A percentile compares a stretch with the other conserved stretches of the same genome.
Conservation (phyloP, 1,140 invertebrate species). For the Bombyx mori region DNA sequence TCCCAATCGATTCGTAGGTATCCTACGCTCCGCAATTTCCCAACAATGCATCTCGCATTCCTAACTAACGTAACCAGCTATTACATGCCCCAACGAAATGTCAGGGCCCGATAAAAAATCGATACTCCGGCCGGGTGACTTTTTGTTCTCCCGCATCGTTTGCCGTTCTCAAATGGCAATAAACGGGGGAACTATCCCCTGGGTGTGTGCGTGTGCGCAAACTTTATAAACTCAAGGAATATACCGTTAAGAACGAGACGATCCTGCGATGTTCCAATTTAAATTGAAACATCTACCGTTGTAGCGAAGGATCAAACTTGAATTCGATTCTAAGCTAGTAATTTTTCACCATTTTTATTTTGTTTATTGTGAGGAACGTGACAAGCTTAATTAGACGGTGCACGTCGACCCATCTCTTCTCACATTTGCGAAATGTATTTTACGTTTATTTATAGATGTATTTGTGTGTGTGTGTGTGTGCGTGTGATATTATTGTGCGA, state of each 20-base stretch:
- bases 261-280: constrained; percentile 4
- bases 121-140: constrained; percentile 25
- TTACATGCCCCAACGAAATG: constrained; percentile 27
- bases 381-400: constrained; percentile 28
- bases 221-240: constrained; percentile 35
- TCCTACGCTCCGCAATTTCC: constrained; percentile 16
- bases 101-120: constrained; percentile 33
- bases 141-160: constrained; percentile 34
- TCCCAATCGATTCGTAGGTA: constrained; percentile 20
- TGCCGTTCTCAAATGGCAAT: constrained; percentile 24
- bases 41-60: constrained; percentile 13
- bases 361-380: not conserved
- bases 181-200: constrained; percentile 28
- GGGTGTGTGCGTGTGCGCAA: constrained; percentile 35
- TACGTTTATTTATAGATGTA: constrained; percentile 29
- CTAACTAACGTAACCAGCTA: constrained; percentile 11
- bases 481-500: constrained; percentile 9
- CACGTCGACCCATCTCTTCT: constrained; percentile 13
- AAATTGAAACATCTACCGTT: too few relatives aligned
- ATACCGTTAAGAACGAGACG: constrained; percentile 47
- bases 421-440: constrained; percentile 16
- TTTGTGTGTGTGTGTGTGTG: constrained; percentile 21
- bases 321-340: too few relatives aligned
- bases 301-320: too few relatives aligned
- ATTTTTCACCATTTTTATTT: too few relatives aligned